Base-by-base conservation (phyloP, 2,797 vertebrate species). In the Hozukius guyotensis region DNA sequence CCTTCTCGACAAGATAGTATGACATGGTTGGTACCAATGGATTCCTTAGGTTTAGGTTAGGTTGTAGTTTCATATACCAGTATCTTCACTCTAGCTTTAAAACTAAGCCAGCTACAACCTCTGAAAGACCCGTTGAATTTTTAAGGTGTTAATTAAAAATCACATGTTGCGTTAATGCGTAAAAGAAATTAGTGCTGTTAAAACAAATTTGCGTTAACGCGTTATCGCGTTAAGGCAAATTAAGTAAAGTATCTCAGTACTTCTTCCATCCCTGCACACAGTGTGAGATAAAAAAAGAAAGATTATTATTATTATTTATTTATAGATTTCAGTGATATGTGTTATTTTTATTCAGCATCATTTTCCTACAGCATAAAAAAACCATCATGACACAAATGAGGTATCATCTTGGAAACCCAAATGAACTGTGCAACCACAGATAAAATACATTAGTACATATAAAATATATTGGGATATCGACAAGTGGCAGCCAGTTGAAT, bases 291-390 rank as follows among this genome's bases (percentile, higher is more conserved):
- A 55, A 69, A 73, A 8, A 65, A 69, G 5, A 42, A 42, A 1
- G 38, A 42, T 42, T 42, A 0, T 11, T 32, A 1, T 22, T 12
- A 6, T 56, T 56, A 24, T 56, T 55, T 36, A 42, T 55, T 10
- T 59, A 49, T 49, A 61, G 65, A 63, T 52, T 55, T 71, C n/a
- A 49, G 52, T 63, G 6, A 70, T 80, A 1, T 42, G 38, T 52
- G 49, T 52, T 60, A 66, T 34, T 42, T 81, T 82, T 69, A 73
- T 79, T 84, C 74, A 83, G 78, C 62, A 76, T 49, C 57, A 60
- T 77, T 75, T 64, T 25, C 61, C 24, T 67, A 73, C 36, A 73
- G 53, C 14, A 74, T 79, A 56, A 80, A 80, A 36, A 83, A 86
- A 52, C 46, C 46, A 71, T 11, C 18, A 82, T 70, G 27, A 42